phyloP scores from a whole-genome alignment of 2,888 invertebrate genomes.

The Drosophila formosana region DNA sequence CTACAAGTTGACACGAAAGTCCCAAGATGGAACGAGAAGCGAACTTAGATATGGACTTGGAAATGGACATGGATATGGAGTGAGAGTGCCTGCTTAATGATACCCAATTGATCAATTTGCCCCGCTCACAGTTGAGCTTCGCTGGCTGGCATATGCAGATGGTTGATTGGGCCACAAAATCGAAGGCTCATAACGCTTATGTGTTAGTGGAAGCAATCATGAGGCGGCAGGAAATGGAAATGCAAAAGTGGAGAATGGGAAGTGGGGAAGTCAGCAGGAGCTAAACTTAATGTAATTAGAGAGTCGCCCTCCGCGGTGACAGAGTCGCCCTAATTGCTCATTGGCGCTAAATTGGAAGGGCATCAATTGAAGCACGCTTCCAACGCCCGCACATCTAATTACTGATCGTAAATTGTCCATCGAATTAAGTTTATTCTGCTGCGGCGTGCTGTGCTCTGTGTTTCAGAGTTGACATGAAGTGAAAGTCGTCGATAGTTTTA shows the following conservation, averaged over 20 bases:
- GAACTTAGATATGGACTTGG: neutral
- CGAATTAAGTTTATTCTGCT: constrained; percentile 33
- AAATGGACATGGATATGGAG: neutral
- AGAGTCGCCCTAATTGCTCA: constrained; percentile 49
- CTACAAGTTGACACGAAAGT: constrained; percentile 73
- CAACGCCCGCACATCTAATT: constrained; percentile 62
- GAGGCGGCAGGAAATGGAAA: neutral
- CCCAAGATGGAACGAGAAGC: constrained; percentile 13
- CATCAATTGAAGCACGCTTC: constrained; percentile 40
- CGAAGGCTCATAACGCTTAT: constrained; percentile 49
- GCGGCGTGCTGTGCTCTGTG: neutral
- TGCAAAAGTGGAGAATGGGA: neutral
- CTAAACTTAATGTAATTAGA: constrained; percentile 69
- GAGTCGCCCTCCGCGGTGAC: constrained; percentile 20
- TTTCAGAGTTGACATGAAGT: constrained; percentile 13
- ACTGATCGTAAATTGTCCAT: constrained; percentile 55
- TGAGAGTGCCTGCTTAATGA: constrained; percentile 65
- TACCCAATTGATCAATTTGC: constrained; percentile 78
- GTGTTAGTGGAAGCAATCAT: constrained; percentile 42
- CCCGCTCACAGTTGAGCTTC: neutral
- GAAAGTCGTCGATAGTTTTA: constrained; percentile 53
- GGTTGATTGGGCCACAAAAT: constrained; percentile 68
- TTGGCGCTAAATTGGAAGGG: constrained; percentile 65
- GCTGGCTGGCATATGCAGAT: constrained; percentile 64
- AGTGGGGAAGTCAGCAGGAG: constrained; percentile 44